Conservation (phyloP, 2,797 vertebrate genomes). For the Macrochelys suwanniensis region DNA sequence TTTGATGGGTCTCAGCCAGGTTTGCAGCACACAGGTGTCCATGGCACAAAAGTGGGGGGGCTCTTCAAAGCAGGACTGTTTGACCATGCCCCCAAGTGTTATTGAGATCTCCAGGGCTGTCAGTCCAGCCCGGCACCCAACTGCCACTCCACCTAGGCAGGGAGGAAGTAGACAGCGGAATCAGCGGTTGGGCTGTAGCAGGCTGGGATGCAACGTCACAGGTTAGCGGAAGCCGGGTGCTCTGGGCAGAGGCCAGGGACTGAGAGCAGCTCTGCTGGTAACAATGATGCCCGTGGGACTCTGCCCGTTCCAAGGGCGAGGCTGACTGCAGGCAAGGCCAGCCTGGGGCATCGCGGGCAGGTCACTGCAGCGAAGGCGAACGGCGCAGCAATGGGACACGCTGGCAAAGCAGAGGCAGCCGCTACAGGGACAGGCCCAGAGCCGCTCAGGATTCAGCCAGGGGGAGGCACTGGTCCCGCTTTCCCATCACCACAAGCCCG, state of each 20-base stretch:
- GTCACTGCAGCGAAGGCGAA: neutral
- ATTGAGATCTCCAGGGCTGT: neutral
- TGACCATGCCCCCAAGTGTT: too few relatives aligned
- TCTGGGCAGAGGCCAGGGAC: neutral
- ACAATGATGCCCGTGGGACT: rapidly evolving
- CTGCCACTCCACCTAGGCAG: neutral
- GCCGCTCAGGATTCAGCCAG: neutral
- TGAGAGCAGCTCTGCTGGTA: neutral
- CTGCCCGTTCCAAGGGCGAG: too few relatives aligned
- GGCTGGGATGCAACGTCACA: neutral
- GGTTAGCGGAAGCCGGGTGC: neutral
- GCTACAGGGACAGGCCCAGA: neutral
- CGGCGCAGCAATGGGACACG: neutral
- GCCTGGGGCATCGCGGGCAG: too few relatives aligned
- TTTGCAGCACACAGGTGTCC: neutral
- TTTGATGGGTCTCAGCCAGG: neutral
- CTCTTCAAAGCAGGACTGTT: too few relatives aligned
- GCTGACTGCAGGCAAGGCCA: too few relatives aligned
- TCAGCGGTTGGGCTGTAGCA: too few relatives aligned
- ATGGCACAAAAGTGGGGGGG: neutral
- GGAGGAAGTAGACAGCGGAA: neutral
- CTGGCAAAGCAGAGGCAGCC: neutral
- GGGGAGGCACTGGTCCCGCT: neutral
- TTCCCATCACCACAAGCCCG: neutral
- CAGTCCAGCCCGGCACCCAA: neutral